Percentiles rank a stretch among this genome's conserved stretches.
These are phyloP conservation scores for Bufo gargarizans DNA, from an alignment of 2,113 vertebrate genomes.

Conservation along the genomic window DNA sequence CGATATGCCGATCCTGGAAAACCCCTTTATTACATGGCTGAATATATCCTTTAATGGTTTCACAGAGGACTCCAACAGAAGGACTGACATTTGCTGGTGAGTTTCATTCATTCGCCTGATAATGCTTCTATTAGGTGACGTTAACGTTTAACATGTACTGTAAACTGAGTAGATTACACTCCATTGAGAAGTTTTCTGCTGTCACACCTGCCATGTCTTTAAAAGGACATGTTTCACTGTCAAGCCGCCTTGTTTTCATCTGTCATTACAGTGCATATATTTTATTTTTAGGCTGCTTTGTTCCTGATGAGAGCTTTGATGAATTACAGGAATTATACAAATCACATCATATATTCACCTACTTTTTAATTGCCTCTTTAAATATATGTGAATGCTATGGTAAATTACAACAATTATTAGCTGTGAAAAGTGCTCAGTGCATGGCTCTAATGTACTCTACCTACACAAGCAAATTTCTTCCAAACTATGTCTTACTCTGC, in stretches of 20 bases:
- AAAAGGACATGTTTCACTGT: background rate
- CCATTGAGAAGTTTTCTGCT: background rate
- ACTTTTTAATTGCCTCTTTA: background rate
- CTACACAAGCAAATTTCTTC: too few relatives aligned
- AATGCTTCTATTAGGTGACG: background rate
- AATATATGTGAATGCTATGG: background rate
- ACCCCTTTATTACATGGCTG: too few relatives aligned
- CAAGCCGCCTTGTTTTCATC: background rate
- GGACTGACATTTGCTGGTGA: too few relatives aligned
- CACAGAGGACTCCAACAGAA: too few relatives aligned
- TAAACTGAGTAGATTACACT: slow-evolving; percentile 3
- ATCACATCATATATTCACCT: background rate
- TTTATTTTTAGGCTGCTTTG: background rate
- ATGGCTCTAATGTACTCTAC: background rate
- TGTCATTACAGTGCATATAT: background rate
- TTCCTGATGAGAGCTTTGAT: background rate
- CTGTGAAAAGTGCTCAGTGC: background rate
- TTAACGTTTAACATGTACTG: slow-evolving; percentile 36
- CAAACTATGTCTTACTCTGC: too few relatives aligned
- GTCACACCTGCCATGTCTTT: slow-evolving; percentile 6
- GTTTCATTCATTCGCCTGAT: background rate
- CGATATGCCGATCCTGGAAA: too few relatives aligned
- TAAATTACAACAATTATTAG: background rate
- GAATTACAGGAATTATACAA: background rate
- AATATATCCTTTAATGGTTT: too few relatives aligned